Conservation (phyloP, 2,888 invertebrate species). For the Papilio demoleus region DNA sequence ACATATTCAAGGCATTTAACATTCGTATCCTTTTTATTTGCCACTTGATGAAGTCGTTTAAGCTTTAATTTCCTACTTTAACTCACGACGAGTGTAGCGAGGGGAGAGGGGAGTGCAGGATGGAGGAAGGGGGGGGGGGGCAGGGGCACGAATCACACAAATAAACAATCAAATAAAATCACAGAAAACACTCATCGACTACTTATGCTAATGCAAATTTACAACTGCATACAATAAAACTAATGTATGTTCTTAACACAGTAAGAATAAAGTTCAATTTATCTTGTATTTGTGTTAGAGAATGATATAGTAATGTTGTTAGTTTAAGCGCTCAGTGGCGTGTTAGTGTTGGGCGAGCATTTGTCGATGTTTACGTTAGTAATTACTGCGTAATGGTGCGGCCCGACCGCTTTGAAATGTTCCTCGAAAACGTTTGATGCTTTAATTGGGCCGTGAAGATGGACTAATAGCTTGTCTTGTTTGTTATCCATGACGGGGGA, state of each 20-base stretch:
- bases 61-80: constrained; percentile 56
- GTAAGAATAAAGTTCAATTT: constrained; percentile 46
- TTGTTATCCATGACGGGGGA: constrained; percentile 33
- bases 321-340: constrained; percentile 54
- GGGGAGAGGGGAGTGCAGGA: not conserved
- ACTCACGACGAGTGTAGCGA: not conserved
- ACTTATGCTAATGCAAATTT: constrained; percentile 54
- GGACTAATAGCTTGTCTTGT: constrained; percentile 33
- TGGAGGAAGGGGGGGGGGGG: constrained; percentile 42
- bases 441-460: constrained; percentile 42
- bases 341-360: constrained; percentile 55
- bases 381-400: constrained; percentile 42
- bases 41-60: constrained; percentile 43
- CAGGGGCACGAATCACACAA: constrained; percentile 68
- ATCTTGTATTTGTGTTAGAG: constrained; percentile 29
- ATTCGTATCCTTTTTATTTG: constrained; percentile 17
- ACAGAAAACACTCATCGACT: constrained; percentile 70
- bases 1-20: not conserved
- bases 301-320: constrained; percentile 44
- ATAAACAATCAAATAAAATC: constrained; percentile 79
- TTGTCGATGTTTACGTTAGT: constrained; percentile 50
- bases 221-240: constrained; percentile 7
- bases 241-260: constrained; percentile 43
- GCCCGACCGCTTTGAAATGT: constrained; percentile 39
- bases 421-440: constrained; percentile 42